Evolutionary conservation across 2,888 invertebrate genomes (phyloP).

Genomic region (Formica aserva): DNA sequence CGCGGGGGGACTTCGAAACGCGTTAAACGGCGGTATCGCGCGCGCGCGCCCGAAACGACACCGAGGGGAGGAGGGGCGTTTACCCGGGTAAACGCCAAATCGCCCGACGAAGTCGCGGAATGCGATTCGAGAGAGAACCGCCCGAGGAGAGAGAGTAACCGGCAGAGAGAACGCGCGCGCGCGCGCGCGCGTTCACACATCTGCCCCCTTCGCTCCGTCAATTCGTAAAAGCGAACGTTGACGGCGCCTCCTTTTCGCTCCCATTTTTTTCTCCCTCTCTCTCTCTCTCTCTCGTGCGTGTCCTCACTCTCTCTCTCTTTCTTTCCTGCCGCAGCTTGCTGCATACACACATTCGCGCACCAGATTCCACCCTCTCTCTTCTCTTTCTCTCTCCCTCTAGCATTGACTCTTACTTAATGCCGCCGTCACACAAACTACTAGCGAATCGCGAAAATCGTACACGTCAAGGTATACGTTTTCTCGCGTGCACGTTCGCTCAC

Average conservation of each 20-base stretch:
- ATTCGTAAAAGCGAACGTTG: conserved; percentile 69
- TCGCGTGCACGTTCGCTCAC: background rate
- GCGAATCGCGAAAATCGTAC: background rate
- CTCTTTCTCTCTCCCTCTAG: conserved; percentile 29
- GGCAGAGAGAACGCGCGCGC: conserved; percentile 56
- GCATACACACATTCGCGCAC: conserved; percentile 45
- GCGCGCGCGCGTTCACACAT: background rate
- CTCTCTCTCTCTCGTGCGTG: background rate
- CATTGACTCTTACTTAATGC: conserved; percentile 44
- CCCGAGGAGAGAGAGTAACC: conserved; percentile 63
- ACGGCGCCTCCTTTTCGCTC: conserved; percentile 58
- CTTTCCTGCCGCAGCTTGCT: background rate
- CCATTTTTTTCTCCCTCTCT: conserved; percentile 43
- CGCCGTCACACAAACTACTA: conserved; percentile 67
- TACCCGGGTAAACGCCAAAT: conserved; percentile 63
- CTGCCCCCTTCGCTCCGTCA: conserved; percentile 66
- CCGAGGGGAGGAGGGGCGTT: conserved; percentile 56
- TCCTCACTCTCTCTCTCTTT: background rate
- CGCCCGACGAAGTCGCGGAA: conserved; percentile 41
- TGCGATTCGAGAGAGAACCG: conserved; percentile 46
- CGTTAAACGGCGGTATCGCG: conserved; percentile 52
- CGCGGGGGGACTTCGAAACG: conserved; percentile 44
- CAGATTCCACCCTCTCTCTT: conserved; percentile 25
- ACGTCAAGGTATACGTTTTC: background rate
- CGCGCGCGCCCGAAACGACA: conserved; percentile 57